These are phyloP conservation scores for Cacoxenus indagator DNA, from an alignment of 2,888 invertebrate species.

Conservation along the genomic window DNA sequence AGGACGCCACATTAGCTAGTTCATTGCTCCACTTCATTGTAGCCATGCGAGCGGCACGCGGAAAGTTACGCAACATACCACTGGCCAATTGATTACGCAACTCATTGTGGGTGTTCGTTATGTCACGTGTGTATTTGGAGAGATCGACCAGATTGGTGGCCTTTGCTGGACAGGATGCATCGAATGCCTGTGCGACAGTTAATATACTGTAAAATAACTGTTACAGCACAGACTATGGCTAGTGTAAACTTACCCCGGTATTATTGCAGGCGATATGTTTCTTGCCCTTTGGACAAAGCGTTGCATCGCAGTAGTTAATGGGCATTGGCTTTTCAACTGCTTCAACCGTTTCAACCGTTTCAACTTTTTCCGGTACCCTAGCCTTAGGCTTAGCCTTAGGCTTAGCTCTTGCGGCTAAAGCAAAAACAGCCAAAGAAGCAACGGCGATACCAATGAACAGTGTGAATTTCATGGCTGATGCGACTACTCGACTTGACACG, in stretches of 20 bases:
- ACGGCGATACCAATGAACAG: background rate
- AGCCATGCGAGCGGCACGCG: constrained; percentile 48
- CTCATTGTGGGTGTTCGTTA: constrained; percentile 48
- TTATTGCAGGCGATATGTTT: constrained; percentile 49
- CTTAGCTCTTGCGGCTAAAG: background rate
- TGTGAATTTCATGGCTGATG: background rate
- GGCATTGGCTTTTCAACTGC: background rate
- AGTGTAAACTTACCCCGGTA: constrained; percentile 28
- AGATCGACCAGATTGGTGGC: constrained; percentile 33
- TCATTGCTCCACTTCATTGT: constrained; percentile 54
- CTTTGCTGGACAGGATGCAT: constrained; percentile 26
- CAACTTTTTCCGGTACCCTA: too few relatives aligned
- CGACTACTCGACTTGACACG: background rate
- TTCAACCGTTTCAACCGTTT: too few relatives aligned
- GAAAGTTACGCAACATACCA: constrained; percentile 42
- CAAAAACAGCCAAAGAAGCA: background rate
- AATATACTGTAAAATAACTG: background rate
- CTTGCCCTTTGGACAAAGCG: constrained; percentile 38
- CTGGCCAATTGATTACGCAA: constrained; percentile 38
- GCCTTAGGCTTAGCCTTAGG: background rate
- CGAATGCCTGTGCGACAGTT: constrained; percentile 18
- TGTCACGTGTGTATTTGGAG: constrained; percentile 24
- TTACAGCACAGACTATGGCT: background rate
- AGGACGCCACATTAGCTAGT: constrained; percentile 47
- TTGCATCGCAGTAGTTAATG: constrained; percentile 36